Evolutionary conservation across 2,113 vertebrate species (phyloP).

Genomic region (Pelecanoides urinatrix): DNA sequence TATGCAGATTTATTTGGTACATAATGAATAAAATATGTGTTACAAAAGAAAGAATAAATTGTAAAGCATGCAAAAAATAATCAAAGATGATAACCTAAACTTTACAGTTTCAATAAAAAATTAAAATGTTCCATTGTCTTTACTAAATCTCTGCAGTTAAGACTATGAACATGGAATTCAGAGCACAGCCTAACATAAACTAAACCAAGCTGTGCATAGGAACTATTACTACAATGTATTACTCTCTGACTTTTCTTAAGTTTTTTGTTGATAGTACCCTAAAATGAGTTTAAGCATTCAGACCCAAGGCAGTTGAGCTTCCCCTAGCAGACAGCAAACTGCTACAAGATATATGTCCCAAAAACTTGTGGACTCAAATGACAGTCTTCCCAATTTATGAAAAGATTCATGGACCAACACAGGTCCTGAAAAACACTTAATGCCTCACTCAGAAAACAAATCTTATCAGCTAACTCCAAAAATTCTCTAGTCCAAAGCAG

Average conservation of each 20-base stretch:
- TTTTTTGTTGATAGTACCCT: background rate
- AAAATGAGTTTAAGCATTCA: background rate
- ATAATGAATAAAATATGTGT: background rate
- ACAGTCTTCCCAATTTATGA: background rate
- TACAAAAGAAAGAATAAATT: background rate
- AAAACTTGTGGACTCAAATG: background rate
- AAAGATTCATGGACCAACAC: background rate
- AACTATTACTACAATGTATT: background rate
- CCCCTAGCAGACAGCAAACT: background rate
- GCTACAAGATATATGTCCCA: background rate
- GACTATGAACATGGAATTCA: background rate
- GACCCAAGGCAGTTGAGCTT: background rate
- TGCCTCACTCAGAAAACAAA: background rate
- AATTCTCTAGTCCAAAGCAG: background rate
- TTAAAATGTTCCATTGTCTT: background rate
- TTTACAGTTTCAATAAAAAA: background rate
- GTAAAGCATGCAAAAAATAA: background rate
- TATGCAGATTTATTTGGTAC: background rate
- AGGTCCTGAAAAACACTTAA: background rate
- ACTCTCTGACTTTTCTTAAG: background rate
- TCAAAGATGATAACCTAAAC: background rate
- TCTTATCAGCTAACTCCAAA: background rate
- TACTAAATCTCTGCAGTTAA: background rate
- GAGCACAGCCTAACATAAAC: background rate
- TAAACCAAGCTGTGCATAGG: background rate